Conservation (phyloP, 2,797 vertebrate species). For the Vespertilio murinus region DNA sequence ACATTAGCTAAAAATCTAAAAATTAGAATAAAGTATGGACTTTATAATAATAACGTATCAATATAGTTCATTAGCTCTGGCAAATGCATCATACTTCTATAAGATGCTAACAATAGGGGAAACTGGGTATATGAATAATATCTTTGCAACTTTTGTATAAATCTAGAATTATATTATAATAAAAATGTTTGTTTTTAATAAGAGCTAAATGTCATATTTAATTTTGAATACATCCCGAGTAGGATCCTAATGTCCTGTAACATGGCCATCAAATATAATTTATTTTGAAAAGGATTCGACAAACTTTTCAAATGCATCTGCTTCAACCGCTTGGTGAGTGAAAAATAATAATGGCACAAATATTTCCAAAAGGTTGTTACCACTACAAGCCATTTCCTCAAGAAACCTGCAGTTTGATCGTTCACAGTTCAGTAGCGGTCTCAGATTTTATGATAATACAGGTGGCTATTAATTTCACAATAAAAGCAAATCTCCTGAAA, state of each 20-base stretch:
- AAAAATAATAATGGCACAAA: not conserved
- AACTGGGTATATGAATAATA: not conserved
- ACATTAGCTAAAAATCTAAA: constrained; percentile 1
- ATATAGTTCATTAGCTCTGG: not conserved
- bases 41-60: not conserved
- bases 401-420: constrained; percentile 24
- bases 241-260: not conserved
- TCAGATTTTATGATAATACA: constrained; percentile 53
- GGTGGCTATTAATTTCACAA: constrained; percentile 57
- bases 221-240: constrained; percentile 53
- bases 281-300: constrained; percentile 61
- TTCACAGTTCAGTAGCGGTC: constrained; percentile 45
- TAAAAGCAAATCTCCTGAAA: constrained; percentile 54
- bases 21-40: not conserved
- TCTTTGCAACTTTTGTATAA: constrained; percentile 12
- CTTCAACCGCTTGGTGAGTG: constrained; percentile 19
- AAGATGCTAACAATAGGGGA: constrained; percentile 12
- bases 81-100: not conserved
- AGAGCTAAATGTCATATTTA: constrained; percentile 63
- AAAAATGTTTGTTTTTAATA: not conserved
- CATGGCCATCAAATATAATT: constrained; percentile 60
- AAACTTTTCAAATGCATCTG: constrained; percentile 27
- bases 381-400: constrained; percentile 55
- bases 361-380: constrained; percentile 41
- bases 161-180: constrained; percentile 22